Base-by-base conservation (phyloP, 1,140 invertebrate genomes). In the Vanessa atalanta region DNA sequence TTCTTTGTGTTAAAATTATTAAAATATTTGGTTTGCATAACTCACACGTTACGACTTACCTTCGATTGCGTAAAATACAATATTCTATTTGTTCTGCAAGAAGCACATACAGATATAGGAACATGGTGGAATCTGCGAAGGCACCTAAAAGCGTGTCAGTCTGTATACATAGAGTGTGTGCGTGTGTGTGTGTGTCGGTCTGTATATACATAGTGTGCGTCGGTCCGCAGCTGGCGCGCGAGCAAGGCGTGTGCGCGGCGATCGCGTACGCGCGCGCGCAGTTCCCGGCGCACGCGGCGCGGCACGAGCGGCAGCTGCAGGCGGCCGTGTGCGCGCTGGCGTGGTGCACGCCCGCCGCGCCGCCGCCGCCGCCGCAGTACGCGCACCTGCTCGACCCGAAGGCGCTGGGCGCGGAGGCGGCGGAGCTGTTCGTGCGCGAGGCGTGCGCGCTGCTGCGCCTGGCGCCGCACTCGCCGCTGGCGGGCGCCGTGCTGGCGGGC, bases 381-480 rank as follows among this genome's bases (percentile, higher is more conserved):
- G 72, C 70, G 13, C 81, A 80, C n/a, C 85, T 90, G 76, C 87
- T 91, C 3, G 84, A 88, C 69, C 83, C 79, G 1, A 65, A 70
- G 47, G 88, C 87, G 48, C 80, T 90, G 3, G 89, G 91, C 26
- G 84, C 88, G 48, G 96, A 97, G 83, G 96, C 97, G n/a, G 95
- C 95, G 87, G 98, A 99, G 87, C 95, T 98, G 79, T 99, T 99
- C 88, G 96, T 97, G 7, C 95, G 96, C 85, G 98, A 99, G 94
- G 97, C 98, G 20, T 99, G 98, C 93, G 95, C 96, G 55, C 93
- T 99, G 47, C 93, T 99, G 75, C 87, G 89, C 0, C 79, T 93
- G 97, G 98, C 71, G 94, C 99, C 83, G 97, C 97, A 90, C 96
- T 99, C 78, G 78, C 94, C 95, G 66, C 88, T 95, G 16, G 94